These are phyloP conservation scores for Xerus rutilus DNA, from an alignment of 2,797 vertebrate genomes.

Conservation along the genomic window DNA sequence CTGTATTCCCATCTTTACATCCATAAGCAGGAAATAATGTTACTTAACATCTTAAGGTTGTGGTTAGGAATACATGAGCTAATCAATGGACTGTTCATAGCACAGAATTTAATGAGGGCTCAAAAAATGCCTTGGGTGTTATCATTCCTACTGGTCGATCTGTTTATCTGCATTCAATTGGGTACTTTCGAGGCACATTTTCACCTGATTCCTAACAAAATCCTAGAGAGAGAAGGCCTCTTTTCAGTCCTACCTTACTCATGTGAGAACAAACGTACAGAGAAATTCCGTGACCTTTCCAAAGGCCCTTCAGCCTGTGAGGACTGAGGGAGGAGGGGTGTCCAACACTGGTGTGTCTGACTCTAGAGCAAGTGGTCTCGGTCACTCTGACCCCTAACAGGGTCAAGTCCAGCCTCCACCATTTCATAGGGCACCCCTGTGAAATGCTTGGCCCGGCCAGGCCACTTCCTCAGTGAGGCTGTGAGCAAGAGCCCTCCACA, in stretches of 20 bases:
- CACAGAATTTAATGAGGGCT: conserved; percentile 36
- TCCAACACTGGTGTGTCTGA: not conserved
- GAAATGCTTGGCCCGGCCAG: not conserved
- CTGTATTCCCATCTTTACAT: not conserved
- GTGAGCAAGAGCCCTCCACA: not conserved
- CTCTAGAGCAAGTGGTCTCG: not conserved
- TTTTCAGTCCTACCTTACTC: not conserved
- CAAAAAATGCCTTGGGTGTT: not conserved
- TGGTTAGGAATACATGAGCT: not conserved
- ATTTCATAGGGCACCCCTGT: no score
- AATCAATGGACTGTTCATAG: not conserved
- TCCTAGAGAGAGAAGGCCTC: not conserved
- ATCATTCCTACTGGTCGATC: not conserved
- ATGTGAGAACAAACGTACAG: not conserved
- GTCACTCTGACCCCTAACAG: no score
- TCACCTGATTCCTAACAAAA: not conserved
- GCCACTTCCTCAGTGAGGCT: not conserved
- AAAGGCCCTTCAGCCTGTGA: not conserved
- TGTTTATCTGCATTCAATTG: not conserved
- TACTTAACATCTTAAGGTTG: not conserved
- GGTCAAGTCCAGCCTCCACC: no score
- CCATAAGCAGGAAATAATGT: not conserved
- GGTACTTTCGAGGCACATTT: not conserved
- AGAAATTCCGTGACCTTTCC: not conserved
- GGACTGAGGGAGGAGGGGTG: no score